phyloP scores from a whole-genome alignment of 2,797 vertebrate species.

The Falco peregrinus region DNA sequence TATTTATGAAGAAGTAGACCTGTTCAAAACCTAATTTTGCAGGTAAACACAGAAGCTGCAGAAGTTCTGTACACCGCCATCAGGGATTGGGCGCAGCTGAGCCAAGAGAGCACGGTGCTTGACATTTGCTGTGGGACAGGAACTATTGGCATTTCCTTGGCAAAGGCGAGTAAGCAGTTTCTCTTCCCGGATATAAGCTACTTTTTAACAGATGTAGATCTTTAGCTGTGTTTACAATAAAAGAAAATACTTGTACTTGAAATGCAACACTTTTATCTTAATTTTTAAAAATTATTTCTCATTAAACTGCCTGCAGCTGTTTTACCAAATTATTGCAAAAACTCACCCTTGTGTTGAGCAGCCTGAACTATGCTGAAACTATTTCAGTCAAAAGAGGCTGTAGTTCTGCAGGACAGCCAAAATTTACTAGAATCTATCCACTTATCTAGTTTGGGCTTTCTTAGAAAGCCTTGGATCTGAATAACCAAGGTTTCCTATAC shows the following conservation, averaged over 20 bases:
- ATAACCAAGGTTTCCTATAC: fast-evolving
- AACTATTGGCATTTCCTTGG: conserved; percentile 94
- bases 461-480: neutral
- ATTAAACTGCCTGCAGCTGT: neutral
- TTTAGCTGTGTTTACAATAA: neutral
- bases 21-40: neutral
- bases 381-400: neutral
- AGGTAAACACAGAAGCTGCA: conserved; percentile 94
- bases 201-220: neutral
- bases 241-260: neutral
- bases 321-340: neutral
- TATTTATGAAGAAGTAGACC: neutral
- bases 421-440: neutral
- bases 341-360: neutral
- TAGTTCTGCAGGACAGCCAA: neutral
- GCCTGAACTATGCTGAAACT: neutral
- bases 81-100: conserved; percentile 91
- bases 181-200: neutral
- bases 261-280: neutral
- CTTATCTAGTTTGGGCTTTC: neutral
- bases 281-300: neutral
- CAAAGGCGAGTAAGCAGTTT: conserved; percentile 79
- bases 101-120: conserved; percentile 85
- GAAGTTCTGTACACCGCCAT: conserved; percentile 92
- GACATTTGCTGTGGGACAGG: conserved; percentile 97